phyloP scores from a whole-genome alignment of 1,140 invertebrate species.

The Euura lappo region DNA sequence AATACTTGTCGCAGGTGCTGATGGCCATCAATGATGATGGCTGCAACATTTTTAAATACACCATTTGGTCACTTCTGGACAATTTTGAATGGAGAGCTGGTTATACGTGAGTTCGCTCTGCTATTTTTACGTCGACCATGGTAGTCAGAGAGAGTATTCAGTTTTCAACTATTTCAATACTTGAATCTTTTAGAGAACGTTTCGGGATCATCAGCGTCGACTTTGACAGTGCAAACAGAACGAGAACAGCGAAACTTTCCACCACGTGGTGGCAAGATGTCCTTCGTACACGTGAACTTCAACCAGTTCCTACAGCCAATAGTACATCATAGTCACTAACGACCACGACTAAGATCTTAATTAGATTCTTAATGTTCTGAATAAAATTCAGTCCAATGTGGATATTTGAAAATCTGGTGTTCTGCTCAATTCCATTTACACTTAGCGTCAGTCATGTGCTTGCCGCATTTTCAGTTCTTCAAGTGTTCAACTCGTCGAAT shows the following conservation, averaged over 20 bases:
- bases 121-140: too few species aligned
- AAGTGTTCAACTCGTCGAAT: too few species aligned
- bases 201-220: conserved; percentile 67
- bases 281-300: neutral
- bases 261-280: conserved; percentile 23
- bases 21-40: conserved; percentile 69
- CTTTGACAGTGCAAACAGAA: conserved; percentile 59
- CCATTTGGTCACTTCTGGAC: conserved; percentile 76
- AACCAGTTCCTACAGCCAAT: neutral
- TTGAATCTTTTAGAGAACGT: conserved; percentile 58
- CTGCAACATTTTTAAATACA: conserved; percentile 69
- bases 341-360: too few species aligned
- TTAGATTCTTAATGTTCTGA: too few species aligned
- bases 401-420: too few species aligned
- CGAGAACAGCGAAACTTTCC: conserved; percentile 61
- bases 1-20: conserved; percentile 67
- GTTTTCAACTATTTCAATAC: too few species aligned
- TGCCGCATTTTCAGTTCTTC: too few species aligned
- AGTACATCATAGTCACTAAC: too few species aligned
- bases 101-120: conserved; percentile 69
- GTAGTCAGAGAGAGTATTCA: too few species aligned
- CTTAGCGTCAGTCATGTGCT: too few species aligned
- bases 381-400: too few species aligned
- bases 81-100: conserved; percentile 80
- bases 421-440: too few species aligned